A percentile compares a stretch with the other conserved stretches of the same genome.
phyloP scores from a whole-genome alignment of 2,113 vertebrate species.

The Mohoua ochrocephala region DNA sequence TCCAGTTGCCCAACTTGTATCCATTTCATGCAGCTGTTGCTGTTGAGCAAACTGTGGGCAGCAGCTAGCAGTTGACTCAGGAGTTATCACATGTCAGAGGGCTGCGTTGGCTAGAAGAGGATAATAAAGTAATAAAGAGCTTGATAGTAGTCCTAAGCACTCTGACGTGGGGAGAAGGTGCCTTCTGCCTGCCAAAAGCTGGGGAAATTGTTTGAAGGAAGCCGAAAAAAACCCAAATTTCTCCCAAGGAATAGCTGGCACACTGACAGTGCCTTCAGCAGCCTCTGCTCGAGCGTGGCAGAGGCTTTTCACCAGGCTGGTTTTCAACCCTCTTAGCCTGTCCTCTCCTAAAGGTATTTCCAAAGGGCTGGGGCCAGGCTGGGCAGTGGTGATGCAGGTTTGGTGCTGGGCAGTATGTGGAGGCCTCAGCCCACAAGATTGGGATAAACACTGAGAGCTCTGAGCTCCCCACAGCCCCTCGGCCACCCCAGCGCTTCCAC shows the following conservation, averaged over 20 bases:
- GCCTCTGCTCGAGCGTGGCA: background rate
- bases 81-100: constrained; percentile 30
- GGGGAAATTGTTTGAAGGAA: background rate
- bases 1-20: constrained; percentile 49
- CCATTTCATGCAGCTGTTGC: constrained; percentile 54
- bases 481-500: background rate
- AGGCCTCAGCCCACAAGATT: background rate
- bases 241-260: background rate
- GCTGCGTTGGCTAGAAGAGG: background rate
- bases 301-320: background rate
- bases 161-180: background rate
- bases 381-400: background rate
- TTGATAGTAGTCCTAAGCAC: background rate
- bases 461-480: background rate
- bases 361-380: background rate
- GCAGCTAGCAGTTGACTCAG: constrained; percentile 28
- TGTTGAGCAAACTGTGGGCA: constrained; percentile 52
- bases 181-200: background rate
- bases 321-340: background rate
- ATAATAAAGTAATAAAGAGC: background rate
- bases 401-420: background rate
- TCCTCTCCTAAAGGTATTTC: background rate
- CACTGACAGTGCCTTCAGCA: background rate
- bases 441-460: background rate
- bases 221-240: background rate